Evolutionary conservation across 64 coral and sea anemone species (phyloP).

Genomic region (Anthopleura sola): DNA sequence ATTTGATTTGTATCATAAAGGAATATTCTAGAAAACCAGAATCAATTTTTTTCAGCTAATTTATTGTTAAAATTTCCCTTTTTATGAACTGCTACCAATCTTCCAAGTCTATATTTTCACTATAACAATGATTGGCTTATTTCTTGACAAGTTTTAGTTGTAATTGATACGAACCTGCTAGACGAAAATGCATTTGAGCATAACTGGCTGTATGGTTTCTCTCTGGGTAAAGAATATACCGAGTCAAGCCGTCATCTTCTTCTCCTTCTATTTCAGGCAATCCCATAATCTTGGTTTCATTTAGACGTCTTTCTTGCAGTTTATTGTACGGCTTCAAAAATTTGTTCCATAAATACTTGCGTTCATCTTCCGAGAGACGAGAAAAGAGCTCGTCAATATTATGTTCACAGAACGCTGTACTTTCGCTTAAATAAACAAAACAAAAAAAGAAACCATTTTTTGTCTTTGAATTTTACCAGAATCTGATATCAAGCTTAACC

Average conservation of each 20-base stretch:
- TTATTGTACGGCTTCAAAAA: not conserved
- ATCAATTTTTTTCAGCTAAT: too few relatives aligned
- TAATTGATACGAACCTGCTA: constrained; percentile 15
- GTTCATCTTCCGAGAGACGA: not conserved
- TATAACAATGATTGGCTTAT: too few relatives aligned
- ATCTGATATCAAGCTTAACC: too few relatives aligned
- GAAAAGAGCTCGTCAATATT: not conserved
- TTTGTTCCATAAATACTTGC: not conserved
- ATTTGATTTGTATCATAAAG: too few relatives aligned
- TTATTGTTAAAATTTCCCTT: too few relatives aligned
- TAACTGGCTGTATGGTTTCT: not conserved
- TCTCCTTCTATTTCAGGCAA: not conserved
- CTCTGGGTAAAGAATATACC: not conserved
- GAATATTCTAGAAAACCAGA: too few relatives aligned
- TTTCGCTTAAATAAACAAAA: not conserved
- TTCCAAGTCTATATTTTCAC: not conserved
- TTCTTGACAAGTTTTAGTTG: too few relatives aligned
- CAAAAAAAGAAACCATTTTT: not conserved
- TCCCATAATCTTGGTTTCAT: not conserved
- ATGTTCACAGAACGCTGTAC: not conserved
- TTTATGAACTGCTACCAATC: too few relatives aligned
- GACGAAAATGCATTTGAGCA: constrained; percentile 19
- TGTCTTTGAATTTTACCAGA: not conserved
- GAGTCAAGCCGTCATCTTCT: not conserved
- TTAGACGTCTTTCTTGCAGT: not conserved